Base-by-base conservation (phyloP, 2,113 vertebrate species). In the Crotalus helleri region DNA sequence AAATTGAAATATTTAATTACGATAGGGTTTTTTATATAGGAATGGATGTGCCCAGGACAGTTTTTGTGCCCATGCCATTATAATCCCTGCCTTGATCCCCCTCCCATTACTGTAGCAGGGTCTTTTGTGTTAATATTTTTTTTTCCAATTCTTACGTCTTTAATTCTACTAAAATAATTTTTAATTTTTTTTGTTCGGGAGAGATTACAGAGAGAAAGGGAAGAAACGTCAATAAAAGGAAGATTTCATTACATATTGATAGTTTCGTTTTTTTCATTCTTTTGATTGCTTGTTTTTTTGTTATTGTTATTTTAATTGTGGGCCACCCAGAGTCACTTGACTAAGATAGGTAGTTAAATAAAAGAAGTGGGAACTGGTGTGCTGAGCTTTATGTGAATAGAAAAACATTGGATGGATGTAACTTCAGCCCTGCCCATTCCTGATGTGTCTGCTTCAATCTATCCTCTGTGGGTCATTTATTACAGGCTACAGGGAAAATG, bases 401-500 rank as follows among this genome's bases (percentile, higher is more conserved):
- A 51, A 9, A 87, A 24, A 87, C 85, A 26, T 13, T 51, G 46
- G 85, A 87, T 87, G 24, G 46, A 51, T 51, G 2, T 51, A 87
- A 87, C 12, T 51, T 51, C 39, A 51, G 24, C 24, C 24, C 85
- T 49, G 10, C 2, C 46, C 85, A 26, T 87, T 58, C 5, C 44
- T 1, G 29, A 29, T n/a, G 69, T 29, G 2, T 3, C n/a, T 93
- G 46, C 44, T 33, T 54, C 39, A 87, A 24, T 85, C 49, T 88
- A 5, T 29, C 94, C 93, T 21, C 29, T 0, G 9, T 92, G 2
- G 88, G 92, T 92, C 33, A 23, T 96, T 23, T 95, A 74, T 89
- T 69, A 55, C 91, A 99, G 99, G 99, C 99, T 94, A 99, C 99
- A 0, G 99, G 99, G 12, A 99, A 99, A 95, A 99, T 99, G 99